Evolutionary conservation across 2,888 invertebrate species (phyloP).

Genomic region (Calameuta idolon): DNA sequence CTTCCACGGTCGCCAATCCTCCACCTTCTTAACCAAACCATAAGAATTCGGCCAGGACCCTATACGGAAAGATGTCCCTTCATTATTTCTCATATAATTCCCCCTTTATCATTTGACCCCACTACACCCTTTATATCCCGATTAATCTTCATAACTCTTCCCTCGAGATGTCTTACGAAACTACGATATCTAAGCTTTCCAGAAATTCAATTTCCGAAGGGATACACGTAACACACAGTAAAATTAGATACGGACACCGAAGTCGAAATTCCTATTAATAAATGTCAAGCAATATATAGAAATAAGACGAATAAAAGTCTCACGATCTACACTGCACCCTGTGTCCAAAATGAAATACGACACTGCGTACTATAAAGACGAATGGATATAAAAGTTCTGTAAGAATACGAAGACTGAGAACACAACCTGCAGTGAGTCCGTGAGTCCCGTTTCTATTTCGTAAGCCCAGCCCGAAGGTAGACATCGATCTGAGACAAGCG

Average conservation of each 20-base stretch:
- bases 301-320: not conserved
- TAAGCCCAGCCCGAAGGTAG: not conserved
- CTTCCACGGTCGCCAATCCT: not conserved
- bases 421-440: not conserved
- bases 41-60: not conserved
- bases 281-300: not conserved
- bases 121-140: not conserved
- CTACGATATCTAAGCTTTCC: not conserved
- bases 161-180: not conserved
- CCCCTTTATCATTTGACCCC: no score
- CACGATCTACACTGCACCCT: not conserved
- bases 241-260: not conserved
- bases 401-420: not conserved
- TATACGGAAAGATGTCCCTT: not conserved
- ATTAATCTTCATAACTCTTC: not conserved
- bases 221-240: not conserved
- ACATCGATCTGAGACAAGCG: conserved; percentile 6
- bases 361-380: not conserved
- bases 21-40: not conserved
- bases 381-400: not conserved
- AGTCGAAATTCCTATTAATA: not conserved
- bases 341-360: not conserved
- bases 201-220: not conserved
- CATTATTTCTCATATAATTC: not conserved
- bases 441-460: not conserved